phyloP scores from a whole-genome alignment of 2,113 vertebrate genomes.

The Ovis canadensis region DNA sequence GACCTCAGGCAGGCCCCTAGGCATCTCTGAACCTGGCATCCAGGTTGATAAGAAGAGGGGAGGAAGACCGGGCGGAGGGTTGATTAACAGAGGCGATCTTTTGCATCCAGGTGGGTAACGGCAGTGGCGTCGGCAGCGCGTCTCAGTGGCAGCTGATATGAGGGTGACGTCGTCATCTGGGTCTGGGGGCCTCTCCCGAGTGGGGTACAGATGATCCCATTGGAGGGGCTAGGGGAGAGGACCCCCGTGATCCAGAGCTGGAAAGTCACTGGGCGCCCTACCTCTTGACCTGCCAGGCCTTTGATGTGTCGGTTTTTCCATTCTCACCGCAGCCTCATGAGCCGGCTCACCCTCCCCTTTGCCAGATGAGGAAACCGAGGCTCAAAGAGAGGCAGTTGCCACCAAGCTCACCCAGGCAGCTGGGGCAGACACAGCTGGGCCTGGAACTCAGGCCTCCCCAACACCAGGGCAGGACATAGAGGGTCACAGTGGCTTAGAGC shows the following conservation, averaged over 20 bases:
- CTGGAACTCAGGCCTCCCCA: background rate
- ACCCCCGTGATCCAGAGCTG: background rate
- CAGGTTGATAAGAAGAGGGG: background rate
- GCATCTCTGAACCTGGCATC: background rate
- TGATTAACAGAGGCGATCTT: background rate
- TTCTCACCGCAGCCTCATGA: background rate
- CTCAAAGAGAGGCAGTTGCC: background rate
- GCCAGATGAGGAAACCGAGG: background rate
- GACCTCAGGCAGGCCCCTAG: background rate
- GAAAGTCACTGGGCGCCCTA: rapidly evolving
- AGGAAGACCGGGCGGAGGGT: background rate
- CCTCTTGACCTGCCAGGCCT: background rate
- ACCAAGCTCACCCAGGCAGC: background rate
- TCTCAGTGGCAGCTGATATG: background rate
- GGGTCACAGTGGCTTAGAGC: background rate
- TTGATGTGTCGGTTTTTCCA: background rate
- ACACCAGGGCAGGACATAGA: background rate
- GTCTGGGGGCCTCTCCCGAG: background rate
- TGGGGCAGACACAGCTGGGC: background rate
- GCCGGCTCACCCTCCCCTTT: rapidly evolving
- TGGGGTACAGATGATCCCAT: background rate
- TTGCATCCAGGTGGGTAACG: background rate
- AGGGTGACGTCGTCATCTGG: background rate
- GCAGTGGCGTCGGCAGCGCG: rapidly evolving
- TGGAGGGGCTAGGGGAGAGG: background rate